Evolutionary conservation across 30 jellyfish, hydroid and myxozoan species (phyloP).

Genomic region (Phacellophora camtschatica): DNA sequence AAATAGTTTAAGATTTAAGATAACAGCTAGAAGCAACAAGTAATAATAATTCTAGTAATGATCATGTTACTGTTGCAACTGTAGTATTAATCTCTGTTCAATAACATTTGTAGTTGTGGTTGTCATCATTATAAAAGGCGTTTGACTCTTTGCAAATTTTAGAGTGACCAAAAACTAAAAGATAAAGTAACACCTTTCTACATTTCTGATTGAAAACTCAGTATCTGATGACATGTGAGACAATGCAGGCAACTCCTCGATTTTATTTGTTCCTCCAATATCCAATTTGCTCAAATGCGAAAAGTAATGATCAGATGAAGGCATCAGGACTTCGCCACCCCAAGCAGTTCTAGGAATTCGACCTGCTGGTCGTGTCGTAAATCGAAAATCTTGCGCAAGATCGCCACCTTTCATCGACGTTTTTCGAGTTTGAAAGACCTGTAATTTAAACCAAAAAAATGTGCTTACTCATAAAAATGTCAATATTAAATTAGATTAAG

Average conservation of each 20-base stretch:
- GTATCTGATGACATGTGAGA: neutral
- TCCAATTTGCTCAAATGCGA: neutral
- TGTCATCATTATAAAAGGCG: too few species aligned
- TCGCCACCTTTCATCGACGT: conserved; percentile 54
- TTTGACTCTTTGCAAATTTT: too few species aligned
- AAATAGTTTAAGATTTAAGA: too few species aligned
- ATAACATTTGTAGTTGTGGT: too few species aligned
- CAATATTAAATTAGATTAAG: too few species aligned
- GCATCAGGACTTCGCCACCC: conserved; percentile 52
- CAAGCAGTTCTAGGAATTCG: conserved; percentile 70
- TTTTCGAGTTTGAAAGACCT: conserved; percentile 74
- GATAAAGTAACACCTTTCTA: too few species aligned
- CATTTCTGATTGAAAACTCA: neutral
- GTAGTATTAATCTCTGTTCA: too few species aligned
- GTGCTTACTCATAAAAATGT: neutral
- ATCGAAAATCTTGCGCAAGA: conserved; percentile 78
- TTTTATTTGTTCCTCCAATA: neutral
- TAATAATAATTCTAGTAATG: too few species aligned
- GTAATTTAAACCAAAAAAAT: neutral
- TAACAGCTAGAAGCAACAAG: too few species aligned
- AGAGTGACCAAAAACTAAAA: too few species aligned
- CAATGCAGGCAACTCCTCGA: conserved; percentile 22
- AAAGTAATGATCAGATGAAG: neutral
- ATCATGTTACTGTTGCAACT: too few species aligned
- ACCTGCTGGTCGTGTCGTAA: conserved; percentile 45